Base-by-base conservation (phyloP, 2,797 vertebrate genomes). In the Alauda arvensis region DNA sequence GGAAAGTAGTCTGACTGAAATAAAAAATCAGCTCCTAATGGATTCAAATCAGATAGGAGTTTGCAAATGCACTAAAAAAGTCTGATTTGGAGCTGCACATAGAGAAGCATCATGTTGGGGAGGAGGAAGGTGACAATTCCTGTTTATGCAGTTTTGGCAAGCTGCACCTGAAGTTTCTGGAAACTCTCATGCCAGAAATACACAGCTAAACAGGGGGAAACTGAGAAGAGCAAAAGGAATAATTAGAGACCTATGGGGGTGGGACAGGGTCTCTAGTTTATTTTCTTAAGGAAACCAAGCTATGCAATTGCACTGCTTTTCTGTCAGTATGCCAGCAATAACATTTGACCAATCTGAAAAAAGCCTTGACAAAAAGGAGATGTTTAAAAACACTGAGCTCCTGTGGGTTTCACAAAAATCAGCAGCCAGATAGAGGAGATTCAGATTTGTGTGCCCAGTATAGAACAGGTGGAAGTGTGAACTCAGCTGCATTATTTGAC, bases 61-160 rank as follows among this genome's bases (percentile, higher is more conserved):
- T 90, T 92, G 69, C 52, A 83, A 85, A 87, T 1, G 56, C 49
- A 87, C 56, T 60, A 63, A 55, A 77, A 77, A 74, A 23, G 39
- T 62, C 34, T 90, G 67, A 85, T 61, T 76, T 45, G 74, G 74
- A 91, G 70, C 79, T 83, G 88, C 56, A 67, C 16, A 14, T 43
- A 76, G n/a, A 83, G 82, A 90, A 84, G 53, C 77, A 72, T 78
- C 91, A 40, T 67, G 60, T 51, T 23, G 26, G 25, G 70, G 88
- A 93, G 92, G 91, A 91, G 90, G 92, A 92, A 94, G 88, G 90
- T 88, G 90, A 88, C 84, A 94, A 67, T 94, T 92, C 92, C 93
- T 94, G 84, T 92, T 93, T 88, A 75, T 87, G 60, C 62, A 31
- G 46, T 88, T 94, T 85, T 94, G 92, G 90, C 91, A 93, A 88